Percentiles rank a stretch among this genome's conserved stretches.
Evolutionary conservation across 2,797 vertebrate genomes (phyloP).

Genomic region (Rhinoraja longicauda): DNA sequence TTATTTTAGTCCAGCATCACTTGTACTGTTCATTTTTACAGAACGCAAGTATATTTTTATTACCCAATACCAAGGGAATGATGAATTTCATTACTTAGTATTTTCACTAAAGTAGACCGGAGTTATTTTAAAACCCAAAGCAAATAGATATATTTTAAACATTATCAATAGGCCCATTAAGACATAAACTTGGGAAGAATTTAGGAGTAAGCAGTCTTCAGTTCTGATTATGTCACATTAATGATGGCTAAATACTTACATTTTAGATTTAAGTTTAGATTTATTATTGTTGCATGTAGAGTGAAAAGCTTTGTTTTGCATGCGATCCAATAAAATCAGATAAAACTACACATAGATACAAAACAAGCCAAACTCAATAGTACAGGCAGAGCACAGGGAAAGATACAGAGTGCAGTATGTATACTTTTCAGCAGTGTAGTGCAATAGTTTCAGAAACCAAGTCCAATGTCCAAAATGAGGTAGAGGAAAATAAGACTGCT

Average conservation of each 20-base stretch:
- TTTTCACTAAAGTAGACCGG: background rate
- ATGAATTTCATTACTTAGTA: background rate
- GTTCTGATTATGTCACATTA: background rate
- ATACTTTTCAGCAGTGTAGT: no score
- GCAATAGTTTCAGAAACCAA: no score
- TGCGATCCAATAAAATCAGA: no score
- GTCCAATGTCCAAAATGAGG: no score
- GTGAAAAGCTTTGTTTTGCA: no score
- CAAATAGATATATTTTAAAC: background rate
- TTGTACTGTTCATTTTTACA: background rate
- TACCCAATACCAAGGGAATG: background rate
- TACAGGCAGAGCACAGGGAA: no score
- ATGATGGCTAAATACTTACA: background rate
- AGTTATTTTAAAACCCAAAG: background rate
- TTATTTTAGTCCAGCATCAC: background rate
- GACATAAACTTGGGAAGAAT: background rate
- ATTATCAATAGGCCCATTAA: background rate
- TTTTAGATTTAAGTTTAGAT: no score
- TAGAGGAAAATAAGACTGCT: no score
- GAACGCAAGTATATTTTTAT: background rate
- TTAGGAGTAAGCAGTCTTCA: background rate
- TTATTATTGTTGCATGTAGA: no score
- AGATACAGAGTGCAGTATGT: no score
- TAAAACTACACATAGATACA: no score
- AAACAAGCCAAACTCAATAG: no score